These are phyloP conservation scores for Mimas tiliae DNA, from an alignment of 2,888 invertebrate species.

Conservation along the genomic window DNA sequence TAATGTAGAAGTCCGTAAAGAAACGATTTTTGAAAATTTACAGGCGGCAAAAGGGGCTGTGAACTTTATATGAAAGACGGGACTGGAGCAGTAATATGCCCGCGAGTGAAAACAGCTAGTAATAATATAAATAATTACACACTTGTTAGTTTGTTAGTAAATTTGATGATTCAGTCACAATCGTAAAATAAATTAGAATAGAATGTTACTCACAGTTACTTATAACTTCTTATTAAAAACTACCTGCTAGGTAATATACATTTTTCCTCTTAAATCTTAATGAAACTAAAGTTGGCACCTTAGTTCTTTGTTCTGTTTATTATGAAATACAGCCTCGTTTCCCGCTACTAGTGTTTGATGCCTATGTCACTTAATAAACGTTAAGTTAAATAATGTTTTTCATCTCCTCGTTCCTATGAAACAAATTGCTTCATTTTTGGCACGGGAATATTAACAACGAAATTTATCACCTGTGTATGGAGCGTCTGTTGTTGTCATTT, in stretches of 20 bases:
- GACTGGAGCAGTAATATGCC: too few species aligned
- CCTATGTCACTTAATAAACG: constrained; percentile 66
- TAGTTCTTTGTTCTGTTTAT: constrained; percentile 34
- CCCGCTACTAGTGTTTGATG: constrained; percentile 32
- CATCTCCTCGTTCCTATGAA: constrained; percentile 76
- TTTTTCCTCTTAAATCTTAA: constrained; percentile 1
- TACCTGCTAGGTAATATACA: not conserved
- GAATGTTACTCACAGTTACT: too few species aligned
- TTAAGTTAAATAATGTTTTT: constrained; percentile 76
- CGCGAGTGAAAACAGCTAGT: too few species aligned
- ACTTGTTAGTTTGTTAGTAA: too few species aligned
- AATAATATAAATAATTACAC: too few species aligned
- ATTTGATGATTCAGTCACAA: too few species aligned
- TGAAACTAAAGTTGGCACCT: constrained; percentile 31
- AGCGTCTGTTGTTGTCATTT: constrained; percentile 57
- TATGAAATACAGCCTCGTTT: constrained; percentile 27
- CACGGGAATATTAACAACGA: constrained; percentile 66
- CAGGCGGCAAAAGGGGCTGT: too few species aligned
- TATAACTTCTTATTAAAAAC: not conserved
- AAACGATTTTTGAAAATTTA: too few species aligned
- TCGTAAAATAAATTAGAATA: too few species aligned
- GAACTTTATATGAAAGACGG: too few species aligned
- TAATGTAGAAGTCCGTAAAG: too few species aligned
- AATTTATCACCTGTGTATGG: constrained; percentile 73
- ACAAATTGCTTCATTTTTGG: constrained; percentile 81